Conservation (phyloP, 1,140 invertebrate genomes). For the Drosophila guanche region DNA sequence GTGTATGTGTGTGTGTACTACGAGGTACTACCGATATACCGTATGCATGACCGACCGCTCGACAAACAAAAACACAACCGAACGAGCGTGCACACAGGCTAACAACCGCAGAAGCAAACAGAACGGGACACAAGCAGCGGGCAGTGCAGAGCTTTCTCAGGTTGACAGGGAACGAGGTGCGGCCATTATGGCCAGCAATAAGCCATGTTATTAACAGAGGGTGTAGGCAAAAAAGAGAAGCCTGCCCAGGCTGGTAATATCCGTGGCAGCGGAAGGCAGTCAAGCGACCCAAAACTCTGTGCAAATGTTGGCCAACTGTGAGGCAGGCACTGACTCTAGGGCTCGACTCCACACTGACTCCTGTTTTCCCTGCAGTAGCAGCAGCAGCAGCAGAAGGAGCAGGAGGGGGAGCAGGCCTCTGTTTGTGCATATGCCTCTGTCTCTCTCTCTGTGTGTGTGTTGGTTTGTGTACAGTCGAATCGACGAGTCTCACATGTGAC, state of each 20-base stretch:
- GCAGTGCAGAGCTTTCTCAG: background rate
- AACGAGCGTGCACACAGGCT: conserved; percentile 58
- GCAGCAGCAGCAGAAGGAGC: conserved; percentile 20
- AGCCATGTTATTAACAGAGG: conserved; percentile 76
- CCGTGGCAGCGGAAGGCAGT: conserved; percentile 19
- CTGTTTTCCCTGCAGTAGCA: background rate
- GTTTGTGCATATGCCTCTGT: conserved; percentile 28
- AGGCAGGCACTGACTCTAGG: conserved; percentile 10
- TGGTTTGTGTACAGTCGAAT: conserved; percentile 18
- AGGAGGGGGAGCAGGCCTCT: conserved; percentile 39
- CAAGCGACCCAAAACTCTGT: conserved; percentile 65
- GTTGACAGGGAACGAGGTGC: conserved; percentile 56
- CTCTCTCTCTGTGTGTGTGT: conserved; percentile 17
- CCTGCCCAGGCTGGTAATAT: background rate
- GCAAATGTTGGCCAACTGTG: conserved; percentile 65
- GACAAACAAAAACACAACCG: conserved; percentile 73
- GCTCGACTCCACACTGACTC: conserved; percentile 9
- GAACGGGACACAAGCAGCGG: background rate
- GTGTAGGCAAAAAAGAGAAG: background rate
- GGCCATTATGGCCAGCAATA: conserved; percentile 76
- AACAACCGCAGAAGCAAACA: conserved; percentile 75
- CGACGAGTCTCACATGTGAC: conserved; percentile 27
- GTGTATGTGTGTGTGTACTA: background rate
- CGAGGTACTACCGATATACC: no score
- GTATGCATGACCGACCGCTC: conserved; percentile 64